A percentile compares a stretch with the other conserved stretches of the same genome.
Evolutionary conservation across 2,113 vertebrate genomes (phyloP).

Genomic region (Nymphicus hollandicus): DNA sequence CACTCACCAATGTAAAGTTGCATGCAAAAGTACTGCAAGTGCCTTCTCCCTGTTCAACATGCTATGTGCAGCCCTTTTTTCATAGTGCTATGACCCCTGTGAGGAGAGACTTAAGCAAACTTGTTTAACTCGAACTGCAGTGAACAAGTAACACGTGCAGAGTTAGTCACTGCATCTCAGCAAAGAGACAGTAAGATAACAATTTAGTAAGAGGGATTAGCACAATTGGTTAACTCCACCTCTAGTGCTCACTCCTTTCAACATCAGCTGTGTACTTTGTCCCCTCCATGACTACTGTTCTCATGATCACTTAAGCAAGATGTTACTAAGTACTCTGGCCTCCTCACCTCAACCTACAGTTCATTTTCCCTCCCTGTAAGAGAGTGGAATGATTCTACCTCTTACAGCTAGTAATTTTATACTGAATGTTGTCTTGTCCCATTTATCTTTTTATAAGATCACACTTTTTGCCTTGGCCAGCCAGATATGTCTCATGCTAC

Average conservation of each 20-base stretch:
- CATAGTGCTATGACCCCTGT: not conserved
- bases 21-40: not conserved
- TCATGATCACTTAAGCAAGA: not conserved
- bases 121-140: not conserved
- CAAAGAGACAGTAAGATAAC: not conserved
- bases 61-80: not conserved
- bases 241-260: not conserved
- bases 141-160: not conserved
- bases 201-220: slow-evolving; percentile 13
- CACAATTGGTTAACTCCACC: not conserved
- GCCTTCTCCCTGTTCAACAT: not conserved
- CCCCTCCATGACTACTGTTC: not conserved
- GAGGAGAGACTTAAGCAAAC: not conserved
- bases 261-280: not conserved
- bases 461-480: not conserved
- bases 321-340: not conserved
- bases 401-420: not conserved
- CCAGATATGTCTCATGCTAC: not conserved
- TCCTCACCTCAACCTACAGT: not conserved
- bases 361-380: not conserved
- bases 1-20: not conserved
- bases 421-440: not conserved
- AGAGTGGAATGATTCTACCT: not conserved
- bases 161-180: not conserved
- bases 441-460: not conserved